Percentiles rank a stretch among this genome's conserved stretches.
Conservation (phyloP, 2,797 vertebrate genomes). For the Semotilus atromaculatus region DNA sequence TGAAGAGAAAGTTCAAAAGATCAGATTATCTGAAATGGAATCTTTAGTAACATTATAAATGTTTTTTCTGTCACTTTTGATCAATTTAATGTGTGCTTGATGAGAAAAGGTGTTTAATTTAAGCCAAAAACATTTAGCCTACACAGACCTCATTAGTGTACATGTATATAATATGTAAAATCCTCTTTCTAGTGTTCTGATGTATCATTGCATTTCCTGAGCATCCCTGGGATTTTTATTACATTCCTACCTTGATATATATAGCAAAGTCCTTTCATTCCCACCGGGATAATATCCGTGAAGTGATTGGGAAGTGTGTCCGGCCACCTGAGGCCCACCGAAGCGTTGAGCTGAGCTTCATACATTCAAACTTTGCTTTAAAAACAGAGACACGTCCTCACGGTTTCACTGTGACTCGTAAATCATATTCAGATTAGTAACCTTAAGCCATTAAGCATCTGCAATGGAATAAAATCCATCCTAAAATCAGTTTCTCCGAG, state of each 20-base stretch:
- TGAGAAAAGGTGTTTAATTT: not conserved
- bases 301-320: slow-evolving; percentile 73
- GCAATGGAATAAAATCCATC: not conserved
- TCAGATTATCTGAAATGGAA: not conserved
- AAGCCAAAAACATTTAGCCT: not conserved
- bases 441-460: not conserved
- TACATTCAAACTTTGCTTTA: slow-evolving; percentile 12
- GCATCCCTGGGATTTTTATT: slow-evolving; percentile 23
- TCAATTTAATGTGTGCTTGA: not conserved
- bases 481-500: slow-evolving; percentile 28
- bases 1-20: not conserved
- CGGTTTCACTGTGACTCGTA: slow-evolving; percentile 13
- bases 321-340: slow-evolving; percentile 76
- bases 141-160: too few relatives aligned
- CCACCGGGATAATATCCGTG: slow-evolving; percentile 68
- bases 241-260: slow-evolving; percentile 36
- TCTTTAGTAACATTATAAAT: not conserved
- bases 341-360: slow-evolving; percentile 28
- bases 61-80: not conserved
- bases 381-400: not conserved
- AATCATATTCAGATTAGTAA: slow-evolving; percentile 38
- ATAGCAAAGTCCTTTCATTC: slow-evolving; percentile 60
- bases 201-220: not conserved
- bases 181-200: not conserved
- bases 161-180: not conserved